These are phyloP conservation scores for Plemyria rubiginata DNA, from an alignment of 2,888 invertebrate species.

Conservation along the genomic window DNA sequence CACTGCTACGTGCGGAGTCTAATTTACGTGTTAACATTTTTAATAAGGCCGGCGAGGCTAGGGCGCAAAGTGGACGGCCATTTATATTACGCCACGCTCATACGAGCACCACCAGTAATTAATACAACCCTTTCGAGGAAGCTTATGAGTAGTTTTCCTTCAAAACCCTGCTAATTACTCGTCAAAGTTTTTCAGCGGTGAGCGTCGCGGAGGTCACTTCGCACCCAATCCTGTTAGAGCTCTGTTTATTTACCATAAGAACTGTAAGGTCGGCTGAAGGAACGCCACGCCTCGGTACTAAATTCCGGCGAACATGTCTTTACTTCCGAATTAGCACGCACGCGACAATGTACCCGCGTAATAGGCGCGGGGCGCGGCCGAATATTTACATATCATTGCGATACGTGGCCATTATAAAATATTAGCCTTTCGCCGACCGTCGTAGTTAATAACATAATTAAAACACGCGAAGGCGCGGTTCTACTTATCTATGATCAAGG, in stretches of 20 bases:
- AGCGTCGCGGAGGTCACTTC: slow-evolving; percentile 49
- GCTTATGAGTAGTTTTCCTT: slow-evolving; percentile 84
- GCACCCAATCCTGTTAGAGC: slow-evolving; percentile 57
- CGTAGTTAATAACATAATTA: slow-evolving; percentile 84
- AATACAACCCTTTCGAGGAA: slow-evolving; percentile 80
- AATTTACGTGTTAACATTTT: slow-evolving; percentile 84
- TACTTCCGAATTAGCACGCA: slow-evolving; percentile 80
- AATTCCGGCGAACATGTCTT: slow-evolving; percentile 75
- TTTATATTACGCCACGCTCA: slow-evolving; percentile 74
- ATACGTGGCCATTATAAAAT: slow-evolving; percentile 81
- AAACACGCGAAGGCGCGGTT: slow-evolving; percentile 81
- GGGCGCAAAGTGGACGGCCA: slow-evolving; percentile 82
- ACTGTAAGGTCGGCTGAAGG: slow-evolving; percentile 57
- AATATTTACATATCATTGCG: slow-evolving; percentile 85
- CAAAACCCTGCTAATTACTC: slow-evolving; percentile 79
- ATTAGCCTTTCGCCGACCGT: slow-evolving; percentile 79
- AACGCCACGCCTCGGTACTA: slow-evolving; percentile 72
- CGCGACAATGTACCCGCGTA: slow-evolving; percentile 66
- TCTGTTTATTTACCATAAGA: slow-evolving; percentile 62
- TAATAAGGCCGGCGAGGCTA: slow-evolving; percentile 80
- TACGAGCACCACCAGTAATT: slow-evolving; percentile 80
- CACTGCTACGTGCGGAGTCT: slow-evolving; percentile 70
- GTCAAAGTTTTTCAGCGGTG: slow-evolving; percentile 61
- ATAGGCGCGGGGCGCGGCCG: slow-evolving; percentile 73
- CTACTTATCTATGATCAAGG: slow-evolving; percentile 78